Conservation (phyloP, 2,113 vertebrate genomes). For the Ammodytes marinus region DNA sequence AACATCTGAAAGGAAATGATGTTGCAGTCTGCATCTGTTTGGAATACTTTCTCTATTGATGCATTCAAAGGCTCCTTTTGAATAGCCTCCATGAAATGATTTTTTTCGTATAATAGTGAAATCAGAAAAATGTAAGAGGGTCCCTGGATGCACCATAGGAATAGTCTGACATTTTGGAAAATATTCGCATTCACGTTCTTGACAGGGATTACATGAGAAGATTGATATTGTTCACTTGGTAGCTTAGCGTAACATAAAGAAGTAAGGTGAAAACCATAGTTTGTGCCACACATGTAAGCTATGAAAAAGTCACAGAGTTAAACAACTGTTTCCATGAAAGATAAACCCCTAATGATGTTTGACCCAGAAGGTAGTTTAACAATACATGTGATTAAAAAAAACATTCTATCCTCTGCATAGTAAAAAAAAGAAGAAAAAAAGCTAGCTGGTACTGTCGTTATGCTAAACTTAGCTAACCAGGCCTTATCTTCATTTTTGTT, state of each 20-base stretch:
- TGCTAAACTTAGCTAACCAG: too few species aligned
- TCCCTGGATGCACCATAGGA: conserved; percentile 35
- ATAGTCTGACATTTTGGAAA: background rate
- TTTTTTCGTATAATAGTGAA: too few species aligned
- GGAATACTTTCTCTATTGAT: background rate
- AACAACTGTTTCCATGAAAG: background rate
- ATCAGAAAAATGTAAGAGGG: background rate
- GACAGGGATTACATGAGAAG: background rate
- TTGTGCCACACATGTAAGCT: background rate
- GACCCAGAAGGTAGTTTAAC: background rate
- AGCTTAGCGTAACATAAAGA: background rate
- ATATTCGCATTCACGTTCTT: background rate
- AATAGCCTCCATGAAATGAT: background rate
- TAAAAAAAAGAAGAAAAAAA: background rate
- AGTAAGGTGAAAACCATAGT: background rate
- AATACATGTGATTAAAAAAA: background rate
- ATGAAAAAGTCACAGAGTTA: background rate
- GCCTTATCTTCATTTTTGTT: too few species aligned
- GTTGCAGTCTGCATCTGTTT: background rate
- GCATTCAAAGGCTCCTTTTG: conserved; percentile 26
- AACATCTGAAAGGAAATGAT: background rate
- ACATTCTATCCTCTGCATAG: background rate
- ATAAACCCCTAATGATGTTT: background rate
- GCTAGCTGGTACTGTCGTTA: too few species aligned
- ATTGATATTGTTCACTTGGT: background rate